Conservation (phyloP, 2,113 vertebrate genomes). For the Strix uralensis region DNA sequence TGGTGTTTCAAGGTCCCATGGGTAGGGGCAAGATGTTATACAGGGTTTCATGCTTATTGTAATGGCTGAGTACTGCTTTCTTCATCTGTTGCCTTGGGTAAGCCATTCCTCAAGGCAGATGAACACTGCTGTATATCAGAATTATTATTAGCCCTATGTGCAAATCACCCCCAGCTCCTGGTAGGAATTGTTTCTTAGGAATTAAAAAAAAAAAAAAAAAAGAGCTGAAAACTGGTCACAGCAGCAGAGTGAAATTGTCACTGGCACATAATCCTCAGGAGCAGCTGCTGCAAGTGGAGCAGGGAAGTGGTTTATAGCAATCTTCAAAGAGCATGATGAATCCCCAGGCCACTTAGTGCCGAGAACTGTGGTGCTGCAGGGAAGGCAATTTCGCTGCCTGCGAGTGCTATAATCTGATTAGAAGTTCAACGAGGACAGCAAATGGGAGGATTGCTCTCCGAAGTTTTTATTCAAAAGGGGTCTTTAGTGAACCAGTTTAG, state of each 20-base stretch:
- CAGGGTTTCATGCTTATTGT: background rate
- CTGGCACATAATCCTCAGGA: conserved; percentile 20
- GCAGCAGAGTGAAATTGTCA: conserved; percentile 10
- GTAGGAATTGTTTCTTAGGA: background rate
- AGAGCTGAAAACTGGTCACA: background rate
- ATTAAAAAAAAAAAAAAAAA: background rate
- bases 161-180: background rate
- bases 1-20: background rate
- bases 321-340: background rate
- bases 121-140: background rate
- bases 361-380: background rate
- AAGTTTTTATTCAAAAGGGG: background rate
- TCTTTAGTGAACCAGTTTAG: background rate
- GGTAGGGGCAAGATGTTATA: background rate
- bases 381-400: background rate
- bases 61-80: background rate
- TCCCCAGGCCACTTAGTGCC: background rate
- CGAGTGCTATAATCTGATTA: background rate
- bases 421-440: background rate
- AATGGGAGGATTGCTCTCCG: background rate
- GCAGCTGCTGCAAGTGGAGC: background rate
- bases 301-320: background rate
- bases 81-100: background rate
- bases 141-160: background rate
- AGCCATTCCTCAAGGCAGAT: background rate